These are phyloP conservation scores for Dorcus hopei DNA, from an alignment of 2,888 invertebrate genomes.

Conservation along the genomic window DNA sequence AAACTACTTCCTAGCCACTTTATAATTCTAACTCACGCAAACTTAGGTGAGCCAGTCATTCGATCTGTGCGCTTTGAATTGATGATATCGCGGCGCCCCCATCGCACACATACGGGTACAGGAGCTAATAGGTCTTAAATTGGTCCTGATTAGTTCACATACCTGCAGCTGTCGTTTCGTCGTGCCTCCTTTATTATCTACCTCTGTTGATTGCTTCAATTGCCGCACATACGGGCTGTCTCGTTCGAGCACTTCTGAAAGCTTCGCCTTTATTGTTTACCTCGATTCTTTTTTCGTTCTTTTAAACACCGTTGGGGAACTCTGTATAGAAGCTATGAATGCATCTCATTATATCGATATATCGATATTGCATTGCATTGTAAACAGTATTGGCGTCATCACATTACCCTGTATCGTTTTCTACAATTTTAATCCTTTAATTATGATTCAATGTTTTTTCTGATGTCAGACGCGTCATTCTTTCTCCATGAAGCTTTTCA, in stretches of 20 bases:
- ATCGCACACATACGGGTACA: constrained; percentile 38
- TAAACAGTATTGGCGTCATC: too few relatives aligned
- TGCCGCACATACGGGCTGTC: constrained; percentile 36
- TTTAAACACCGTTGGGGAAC: too few relatives aligned
- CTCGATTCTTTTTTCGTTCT: too few relatives aligned
- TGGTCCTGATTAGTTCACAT: constrained; percentile 49
- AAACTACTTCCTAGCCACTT: constrained; percentile 7
- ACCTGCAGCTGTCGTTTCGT: constrained; percentile 48
- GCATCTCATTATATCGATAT: too few relatives aligned
- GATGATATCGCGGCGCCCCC: constrained; percentile 42
- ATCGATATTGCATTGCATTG: too few relatives aligned
- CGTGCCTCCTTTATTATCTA: constrained; percentile 23
- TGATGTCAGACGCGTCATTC: too few relatives aligned
- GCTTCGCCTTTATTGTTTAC: too few relatives aligned
- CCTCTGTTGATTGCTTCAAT: constrained; percentile 38
- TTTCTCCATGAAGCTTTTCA: too few relatives aligned
- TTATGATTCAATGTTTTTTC: too few relatives aligned
- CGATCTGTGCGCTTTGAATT: constrained; percentile 22
- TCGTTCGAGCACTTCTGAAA: not conserved
- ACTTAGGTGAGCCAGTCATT: constrained; percentile 27
- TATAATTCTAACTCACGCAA: constrained; percentile 19
- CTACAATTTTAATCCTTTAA: too few relatives aligned
- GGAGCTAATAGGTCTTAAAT: constrained; percentile 49
- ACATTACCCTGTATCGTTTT: too few relatives aligned
- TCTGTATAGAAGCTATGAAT: too few relatives aligned